phyloP scores from a whole-genome alignment of 1,140 invertebrate species.

The Scylla paramamosain region DNA sequence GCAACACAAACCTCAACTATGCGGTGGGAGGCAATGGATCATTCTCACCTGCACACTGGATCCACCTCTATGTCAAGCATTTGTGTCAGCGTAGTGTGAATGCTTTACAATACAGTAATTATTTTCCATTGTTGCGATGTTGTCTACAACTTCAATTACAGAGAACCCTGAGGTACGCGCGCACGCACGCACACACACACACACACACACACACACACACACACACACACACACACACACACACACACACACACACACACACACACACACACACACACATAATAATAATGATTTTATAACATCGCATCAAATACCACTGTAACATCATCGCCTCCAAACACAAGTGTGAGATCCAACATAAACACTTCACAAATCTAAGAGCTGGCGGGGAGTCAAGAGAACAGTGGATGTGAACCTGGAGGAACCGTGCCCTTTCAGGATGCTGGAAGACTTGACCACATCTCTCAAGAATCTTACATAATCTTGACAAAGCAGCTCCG shows the following conservation, averaged over 20 bases:
- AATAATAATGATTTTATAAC: neutral
- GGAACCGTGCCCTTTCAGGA: neutral
- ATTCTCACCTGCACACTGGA: neutral
- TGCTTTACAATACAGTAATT: neutral
- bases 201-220: too few relatives aligned
- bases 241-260: slow-evolving; percentile 11
- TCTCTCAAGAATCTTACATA: neutral
- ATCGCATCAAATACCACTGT: neutral
- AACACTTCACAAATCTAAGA: neutral
- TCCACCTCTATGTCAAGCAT: neutral
- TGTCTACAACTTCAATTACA: neutral
- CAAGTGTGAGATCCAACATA: neutral
- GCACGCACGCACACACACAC: neutral
- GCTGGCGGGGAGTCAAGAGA: neutral
- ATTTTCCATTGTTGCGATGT: neutral
- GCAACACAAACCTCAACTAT: neutral
- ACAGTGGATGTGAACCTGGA: neutral
- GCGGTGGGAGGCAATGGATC: neutral
- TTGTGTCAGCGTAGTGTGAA: neutral
- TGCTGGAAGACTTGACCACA: neutral
- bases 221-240: slow-evolving; percentile 5
- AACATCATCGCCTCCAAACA: neutral
- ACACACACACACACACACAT: neutral
- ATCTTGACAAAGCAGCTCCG: neutral
- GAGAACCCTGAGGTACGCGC: neutral